Evolutionary conservation across 2,113 vertebrate genomes (phyloP).

Genomic region (Xenotilapia flavipinnis): DNA sequence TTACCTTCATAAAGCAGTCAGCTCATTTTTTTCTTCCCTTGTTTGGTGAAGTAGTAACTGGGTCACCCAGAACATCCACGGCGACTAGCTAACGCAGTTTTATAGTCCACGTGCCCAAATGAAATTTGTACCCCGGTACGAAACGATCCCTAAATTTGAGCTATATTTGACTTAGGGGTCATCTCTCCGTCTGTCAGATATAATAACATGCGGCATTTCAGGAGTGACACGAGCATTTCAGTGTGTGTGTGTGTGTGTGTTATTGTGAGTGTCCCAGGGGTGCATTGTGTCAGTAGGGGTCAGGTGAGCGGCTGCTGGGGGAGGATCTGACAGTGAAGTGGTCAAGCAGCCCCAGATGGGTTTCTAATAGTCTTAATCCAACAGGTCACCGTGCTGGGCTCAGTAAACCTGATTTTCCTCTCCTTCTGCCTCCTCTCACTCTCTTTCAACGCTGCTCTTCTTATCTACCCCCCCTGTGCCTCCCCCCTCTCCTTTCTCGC

Average conservation of each 20-base stretch:
- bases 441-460: slow-evolving; percentile 55
- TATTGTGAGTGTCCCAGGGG: slow-evolving; percentile 30
- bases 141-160: slow-evolving; percentile 4
- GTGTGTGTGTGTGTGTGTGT: neutral
- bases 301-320: slow-evolving; percentile 58
- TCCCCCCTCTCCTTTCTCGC: slow-evolving; percentile 29
- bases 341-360: slow-evolving; percentile 70
- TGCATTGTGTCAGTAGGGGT: slow-evolving; percentile 39
- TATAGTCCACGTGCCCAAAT: neutral
- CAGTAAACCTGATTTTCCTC: slow-evolving; percentile 38
- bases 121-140: neutral
- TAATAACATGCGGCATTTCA: slow-evolving; percentile 26
- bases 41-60: neutral
- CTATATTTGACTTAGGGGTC: slow-evolving; percentile 14
- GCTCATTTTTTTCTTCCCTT: neutral
- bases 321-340: slow-evolving; percentile 58
- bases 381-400: slow-evolving; percentile 55
- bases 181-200: slow-evolving; percentile 37
- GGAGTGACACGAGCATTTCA: slow-evolving; percentile 28
- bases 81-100: neutral
- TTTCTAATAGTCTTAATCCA: slow-evolving; percentile 72
- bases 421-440: slow-evolving; percentile 44
- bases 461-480: slow-evolving; percentile 40
- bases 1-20: neutral
- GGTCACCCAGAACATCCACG: neutral